Evolutionary conservation across 2,888 invertebrate species (phyloP).

Genomic region (Heliconius erato): DNA sequence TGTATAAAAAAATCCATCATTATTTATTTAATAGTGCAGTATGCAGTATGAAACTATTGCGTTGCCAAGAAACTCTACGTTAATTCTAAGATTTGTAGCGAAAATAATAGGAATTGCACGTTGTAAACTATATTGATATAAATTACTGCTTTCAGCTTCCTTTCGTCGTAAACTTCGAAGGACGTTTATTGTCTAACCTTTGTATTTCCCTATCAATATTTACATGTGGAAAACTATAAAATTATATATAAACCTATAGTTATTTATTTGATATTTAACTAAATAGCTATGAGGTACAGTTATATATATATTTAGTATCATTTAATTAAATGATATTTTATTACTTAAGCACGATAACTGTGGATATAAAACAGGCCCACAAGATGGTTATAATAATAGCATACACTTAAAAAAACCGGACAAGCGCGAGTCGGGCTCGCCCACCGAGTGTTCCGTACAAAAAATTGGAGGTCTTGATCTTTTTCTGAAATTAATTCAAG

Average conservation of each 20-base stretch:
- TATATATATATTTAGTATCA: background rate
- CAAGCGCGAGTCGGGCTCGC: no score
- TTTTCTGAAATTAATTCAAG: no score
- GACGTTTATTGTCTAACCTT: background rate
- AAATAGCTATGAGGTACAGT: background rate
- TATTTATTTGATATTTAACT: no score
- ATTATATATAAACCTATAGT: no score
- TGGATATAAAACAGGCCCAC: no score
- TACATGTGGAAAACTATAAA: background rate
- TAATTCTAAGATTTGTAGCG: constrained; percentile 4
- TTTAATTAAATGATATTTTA: background rate
- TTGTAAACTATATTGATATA: constrained; percentile 9
- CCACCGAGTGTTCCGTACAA: no score
- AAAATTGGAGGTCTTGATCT: no score
- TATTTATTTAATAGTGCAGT: background rate
- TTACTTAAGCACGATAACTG: background rate
- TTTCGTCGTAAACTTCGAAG: background rate
- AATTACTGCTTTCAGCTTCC: constrained; percentile 16
- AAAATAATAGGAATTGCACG: constrained; percentile 15
- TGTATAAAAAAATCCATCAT: background rate
- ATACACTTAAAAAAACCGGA: background rate
- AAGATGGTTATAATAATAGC: background rate
- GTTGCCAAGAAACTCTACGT: constrained; percentile 13
- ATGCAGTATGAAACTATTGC: background rate
- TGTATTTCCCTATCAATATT: constrained; percentile 6